These are phyloP conservation scores for Ctena decussata DNA, from an alignment of 2,888 invertebrate genomes.

Conservation along the genomic window DNA sequence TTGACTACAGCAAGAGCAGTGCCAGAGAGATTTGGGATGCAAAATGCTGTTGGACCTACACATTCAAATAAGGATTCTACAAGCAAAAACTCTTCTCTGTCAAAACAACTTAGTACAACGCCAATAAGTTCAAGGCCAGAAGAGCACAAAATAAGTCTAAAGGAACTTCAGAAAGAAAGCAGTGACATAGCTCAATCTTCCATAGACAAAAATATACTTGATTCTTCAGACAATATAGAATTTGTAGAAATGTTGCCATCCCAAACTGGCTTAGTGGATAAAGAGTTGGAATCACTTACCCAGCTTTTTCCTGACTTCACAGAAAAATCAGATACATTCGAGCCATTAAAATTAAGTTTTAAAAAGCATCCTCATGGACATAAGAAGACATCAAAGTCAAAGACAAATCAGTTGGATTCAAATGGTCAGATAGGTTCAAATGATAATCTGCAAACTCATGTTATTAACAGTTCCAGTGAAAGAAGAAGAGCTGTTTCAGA, in stretches of 20 bases:
- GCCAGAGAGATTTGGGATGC: no score
- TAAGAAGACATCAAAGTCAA: conserved; percentile 68
- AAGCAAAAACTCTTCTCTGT: no score
- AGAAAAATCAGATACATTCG: not conserved
- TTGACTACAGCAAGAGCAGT: no score
- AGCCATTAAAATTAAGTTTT: conserved; percentile 22
- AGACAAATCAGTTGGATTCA: not conserved
- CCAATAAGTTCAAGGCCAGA: no score
- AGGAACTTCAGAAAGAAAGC: no score
- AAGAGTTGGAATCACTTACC: conserved; percentile 43
- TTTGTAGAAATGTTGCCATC: conserved; percentile 49
- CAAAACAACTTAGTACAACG: no score
- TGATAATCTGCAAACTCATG: not conserved
- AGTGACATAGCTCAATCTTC: not conserved
- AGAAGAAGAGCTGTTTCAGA: not conserved
- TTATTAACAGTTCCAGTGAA: not conserved
- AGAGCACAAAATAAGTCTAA: no score
- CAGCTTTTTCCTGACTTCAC: not conserved
- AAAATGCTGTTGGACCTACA: no score
- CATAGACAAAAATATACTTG: not conserved
- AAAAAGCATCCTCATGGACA: conserved; percentile 84
- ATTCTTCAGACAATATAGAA: conserved; percentile 18
- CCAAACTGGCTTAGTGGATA: conserved; percentile 46
- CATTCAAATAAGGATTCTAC: no score
- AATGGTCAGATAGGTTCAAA: not conserved